Conservation (phyloP, 2,797 vertebrate species). For the Megalops cyprinoides region DNA sequence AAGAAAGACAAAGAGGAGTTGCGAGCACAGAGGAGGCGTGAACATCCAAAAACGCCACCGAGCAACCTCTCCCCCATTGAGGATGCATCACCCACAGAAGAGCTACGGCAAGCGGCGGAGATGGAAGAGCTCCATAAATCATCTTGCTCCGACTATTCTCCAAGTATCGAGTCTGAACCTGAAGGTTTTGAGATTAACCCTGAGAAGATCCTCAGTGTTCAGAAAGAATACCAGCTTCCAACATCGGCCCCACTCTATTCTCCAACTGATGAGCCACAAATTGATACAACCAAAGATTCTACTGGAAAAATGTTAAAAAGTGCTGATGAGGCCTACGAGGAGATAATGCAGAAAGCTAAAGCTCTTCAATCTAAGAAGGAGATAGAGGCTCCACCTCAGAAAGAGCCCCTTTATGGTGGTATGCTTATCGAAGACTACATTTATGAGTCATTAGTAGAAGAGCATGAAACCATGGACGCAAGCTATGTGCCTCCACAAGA, state of each 20-base stretch:
- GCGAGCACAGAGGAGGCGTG: conserved; percentile 90
- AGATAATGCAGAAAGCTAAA: conserved; percentile 88
- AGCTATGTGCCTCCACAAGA: conserved; percentile 69
- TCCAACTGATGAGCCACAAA: conserved; percentile 68
- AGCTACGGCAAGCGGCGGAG: conserved; percentile 94
- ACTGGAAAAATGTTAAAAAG: conserved; percentile 80
- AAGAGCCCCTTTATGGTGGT: conserved; percentile 93
- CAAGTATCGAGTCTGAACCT: conserved; percentile 94
- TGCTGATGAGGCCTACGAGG: conserved; percentile 92
- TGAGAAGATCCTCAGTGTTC: conserved; percentile 91
- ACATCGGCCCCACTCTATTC: conserved; percentile 84
- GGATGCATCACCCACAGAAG: conserved; percentile 97
- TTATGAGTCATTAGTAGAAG: conserved; percentile 94
- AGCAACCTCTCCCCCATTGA: conserved; percentile 98
- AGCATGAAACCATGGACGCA: conserved; percentile 72
- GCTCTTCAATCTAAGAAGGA: conserved; percentile 77
- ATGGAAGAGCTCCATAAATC: conserved; percentile 97
- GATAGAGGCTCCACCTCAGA: conserved; percentile 85
- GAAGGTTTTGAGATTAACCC: conserved; percentile 95
- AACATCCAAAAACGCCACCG: conserved; percentile 90
- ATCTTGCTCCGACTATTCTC: conserved; percentile 97
- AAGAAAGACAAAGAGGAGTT: conserved; percentile 98
- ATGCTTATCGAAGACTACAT: conserved; percentile 98
- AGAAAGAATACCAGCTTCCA: conserved; percentile 80
- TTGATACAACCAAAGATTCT: conserved; percentile 64